phyloP scores from a whole-genome alignment of 2,113 vertebrate species.

The Rhynchopsitta pachyrhyncha region DNA sequence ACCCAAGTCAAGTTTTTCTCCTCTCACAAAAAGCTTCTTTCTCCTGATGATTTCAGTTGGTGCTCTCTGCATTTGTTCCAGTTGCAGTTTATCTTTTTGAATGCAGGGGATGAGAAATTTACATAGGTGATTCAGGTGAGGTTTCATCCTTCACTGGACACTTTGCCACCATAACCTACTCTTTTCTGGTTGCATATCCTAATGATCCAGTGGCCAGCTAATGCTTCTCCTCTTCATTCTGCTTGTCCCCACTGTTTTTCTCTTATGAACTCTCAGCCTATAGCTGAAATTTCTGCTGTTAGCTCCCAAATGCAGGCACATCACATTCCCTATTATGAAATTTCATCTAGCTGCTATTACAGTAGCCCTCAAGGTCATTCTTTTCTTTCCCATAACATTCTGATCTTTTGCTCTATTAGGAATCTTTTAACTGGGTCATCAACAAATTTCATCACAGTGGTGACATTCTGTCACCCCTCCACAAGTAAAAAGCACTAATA shows the following conservation, averaged over 20 bases:
- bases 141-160: background rate
- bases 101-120: background rate
- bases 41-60: background rate
- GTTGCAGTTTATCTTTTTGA: background rate
- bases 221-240: background rate
- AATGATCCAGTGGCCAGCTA: background rate
- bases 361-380: background rate
- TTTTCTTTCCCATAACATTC: background rate
- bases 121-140: background rate
- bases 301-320: background rate
- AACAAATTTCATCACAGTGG: background rate
- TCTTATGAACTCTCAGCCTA: background rate
- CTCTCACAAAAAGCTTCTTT: background rate
- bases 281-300: background rate
- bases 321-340: conserved; percentile 15
- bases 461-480: conserved; percentile 16
- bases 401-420: background rate
- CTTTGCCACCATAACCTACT: background rate
- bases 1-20: background rate
- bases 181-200: background rate
- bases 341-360: conserved; percentile 8
- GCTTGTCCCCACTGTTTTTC: background rate
- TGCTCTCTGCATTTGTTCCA: background rate
- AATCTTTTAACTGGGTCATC: conserved; percentile 17
- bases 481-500: conserved; percentile 11